A percentile compares a stretch with the other conserved stretches of the same genome.
These are phyloP conservation scores for Corythucha ciliata DNA, from an alignment of 2,888 invertebrate genomes.

Conservation along the genomic window DNA sequence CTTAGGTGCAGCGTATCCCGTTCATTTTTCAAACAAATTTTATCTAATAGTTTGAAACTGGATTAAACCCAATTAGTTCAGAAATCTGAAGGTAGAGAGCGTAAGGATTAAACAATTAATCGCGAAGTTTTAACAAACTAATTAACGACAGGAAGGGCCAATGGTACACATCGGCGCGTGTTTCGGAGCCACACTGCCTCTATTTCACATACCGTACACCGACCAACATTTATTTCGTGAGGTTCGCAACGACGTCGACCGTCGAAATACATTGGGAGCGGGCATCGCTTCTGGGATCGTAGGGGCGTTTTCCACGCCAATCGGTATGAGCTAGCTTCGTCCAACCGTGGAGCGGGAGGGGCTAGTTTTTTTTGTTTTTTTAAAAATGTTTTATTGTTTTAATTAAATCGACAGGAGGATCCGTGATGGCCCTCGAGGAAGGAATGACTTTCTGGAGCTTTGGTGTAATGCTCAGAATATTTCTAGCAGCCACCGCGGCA, in stretches of 20 bases:
- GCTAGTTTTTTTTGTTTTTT: not conserved
- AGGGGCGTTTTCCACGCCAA: constrained; percentile 50
- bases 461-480: constrained; percentile 52
- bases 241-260: constrained; percentile 52
- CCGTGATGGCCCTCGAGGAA: constrained; percentile 54
- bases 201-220: constrained; percentile 13
- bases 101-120: too few relatives aligned
- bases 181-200: constrained; percentile 44
- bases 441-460: constrained; percentile 59
- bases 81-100: not conserved
- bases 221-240: constrained; percentile 43
- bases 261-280: constrained; percentile 54
- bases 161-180: constrained; percentile 58
- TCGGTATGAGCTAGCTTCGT: constrained; percentile 37
- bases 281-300: constrained; percentile 56
- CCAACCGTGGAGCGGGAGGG: not conserved
- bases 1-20: too few relatives aligned
- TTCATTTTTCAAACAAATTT: too few relatives aligned
- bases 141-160: constrained; percentile 43
- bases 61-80: too few relatives aligned
- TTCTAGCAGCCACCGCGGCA: constrained; percentile 54
- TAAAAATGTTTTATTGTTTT: too few relatives aligned
- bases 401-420: constrained; percentile 43
- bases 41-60: too few relatives aligned
- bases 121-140: too few relatives aligned